Base-by-base conservation (phyloP, 2,113 vertebrate species). In the Dendrocopos noguchii region DNA sequence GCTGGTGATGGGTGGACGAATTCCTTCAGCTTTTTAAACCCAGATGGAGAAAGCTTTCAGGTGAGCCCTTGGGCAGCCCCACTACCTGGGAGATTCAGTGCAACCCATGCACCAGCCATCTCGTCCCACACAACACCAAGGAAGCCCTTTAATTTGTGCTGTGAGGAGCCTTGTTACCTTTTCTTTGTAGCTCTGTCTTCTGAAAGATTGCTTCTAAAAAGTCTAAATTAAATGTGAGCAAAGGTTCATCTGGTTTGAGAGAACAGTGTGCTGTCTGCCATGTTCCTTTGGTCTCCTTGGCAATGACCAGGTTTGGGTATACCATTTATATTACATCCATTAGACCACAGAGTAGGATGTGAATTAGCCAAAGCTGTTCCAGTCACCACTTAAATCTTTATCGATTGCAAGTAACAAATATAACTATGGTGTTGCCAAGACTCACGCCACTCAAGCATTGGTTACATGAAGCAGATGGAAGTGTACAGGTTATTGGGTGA, bases 301-400 rank as follows among this genome's bases (percentile, higher is more conserved):
- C 90, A 90, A 52, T 70, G 90, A 73, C 66, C 28, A 4, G 39
- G 59, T 87, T 90, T 77, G 85, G 56, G 71, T 92, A 93, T 93
- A 94, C 88, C 84, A 76, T 95, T 93, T 93, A 85, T 91, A 68
- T 92, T 84, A 56, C 74, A 89, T 86, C 84, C 84, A 80, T 94
- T 94, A 96, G 84, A 91, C 72, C 76, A 68, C 44, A n/a, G 84
- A 92, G 93, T 79, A 82, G 63, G 60, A 70, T 90, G 93, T 81
- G 84, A 96, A 88, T 95, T 95, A 91, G 67, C 85, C 85, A 82
- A 75, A 92, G 85, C 71, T 93, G 89, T 89, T 95, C 73, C 82
- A 77, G 60, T 92, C 84, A 75, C 82, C 89, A 80, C 89, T 95
- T 93, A 91, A 83, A 88, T 94, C 82, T 96, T 95, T 90, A 90